Base-by-base conservation (phyloP, 1,140 invertebrate genomes). In the Euglossa dilemma region DNA sequence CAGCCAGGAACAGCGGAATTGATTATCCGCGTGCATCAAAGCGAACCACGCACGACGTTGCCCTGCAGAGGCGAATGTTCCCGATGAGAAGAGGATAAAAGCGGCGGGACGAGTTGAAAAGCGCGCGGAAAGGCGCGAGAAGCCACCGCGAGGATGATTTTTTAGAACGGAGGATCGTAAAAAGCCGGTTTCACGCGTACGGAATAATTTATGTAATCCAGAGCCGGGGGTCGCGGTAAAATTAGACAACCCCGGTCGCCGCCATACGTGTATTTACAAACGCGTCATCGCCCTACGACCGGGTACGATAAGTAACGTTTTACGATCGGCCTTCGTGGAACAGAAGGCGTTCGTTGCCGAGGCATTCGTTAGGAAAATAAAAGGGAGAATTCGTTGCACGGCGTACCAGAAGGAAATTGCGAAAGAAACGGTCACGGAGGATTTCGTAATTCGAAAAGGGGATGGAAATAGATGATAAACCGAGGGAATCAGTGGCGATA, bases 171-270 rank as follows among this genome's bases (percentile, higher is more conserved):
- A 18, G n/a, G 23, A 23, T 75, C 82, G 59, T 89, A 89, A 89
- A 87, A 67, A 50, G n/a, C 12, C 16, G 23, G 77, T 80, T 89
- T 89, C 83, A 89, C 73, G 87, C 77, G 56, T 76, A 72, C 56
- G 28, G 77, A 70, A 83, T 85, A 81, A 89, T 89, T 89, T 88
- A 83, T 88, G 74, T 88, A 88, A 88, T 63, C 50, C 83, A 36
- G 66, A 67, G 4, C 71, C 57, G 78, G 72, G 64, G 86, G 74
- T 88, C 64, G 75, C 16, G 83, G 16, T 88, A 88, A 88, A 88
- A 88, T 88, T 88, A 88, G 87, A 87, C 61, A 78, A 54, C 73
- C 64, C 74, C 36, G 56, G 54, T 36, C 57, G 45, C 59, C 57
- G 57, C 23, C 73, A 25, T 76, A 18, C 28, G 56, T 70, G 47